Percentiles rank a stretch among this genome's conserved stretches.
These are phyloP conservation scores for Drosophila pegasa DNA, from an alignment of 2,888 invertebrate genomes.

Conservation along the genomic window DNA sequence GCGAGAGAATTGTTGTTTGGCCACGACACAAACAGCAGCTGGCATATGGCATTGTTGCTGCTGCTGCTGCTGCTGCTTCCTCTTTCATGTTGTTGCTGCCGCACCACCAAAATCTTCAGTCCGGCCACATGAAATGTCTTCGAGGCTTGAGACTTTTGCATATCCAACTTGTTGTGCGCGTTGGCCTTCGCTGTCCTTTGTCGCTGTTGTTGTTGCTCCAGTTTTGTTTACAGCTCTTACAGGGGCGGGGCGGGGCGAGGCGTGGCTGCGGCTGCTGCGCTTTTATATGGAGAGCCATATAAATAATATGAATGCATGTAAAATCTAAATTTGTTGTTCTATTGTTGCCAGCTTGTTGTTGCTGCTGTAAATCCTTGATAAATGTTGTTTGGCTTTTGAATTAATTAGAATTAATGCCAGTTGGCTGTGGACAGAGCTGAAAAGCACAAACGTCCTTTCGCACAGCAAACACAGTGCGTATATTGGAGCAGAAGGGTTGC, in stretches of 20 bases:
- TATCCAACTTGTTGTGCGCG: constrained; percentile 54
- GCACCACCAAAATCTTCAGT: constrained; percentile 66
- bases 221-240: constrained; percentile 20
- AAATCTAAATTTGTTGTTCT: constrained; percentile 44
- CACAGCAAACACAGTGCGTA: too few relatives aligned
- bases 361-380: constrained; percentile 14
- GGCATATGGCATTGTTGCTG: constrained; percentile 15
- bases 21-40: constrained; percentile 44
- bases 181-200: constrained; percentile 57
- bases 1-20: constrained; percentile 62
- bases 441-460: not conserved
- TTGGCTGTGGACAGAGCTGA: constrained; percentile 1
- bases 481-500: not conserved
- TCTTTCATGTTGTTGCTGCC: constrained; percentile 27
- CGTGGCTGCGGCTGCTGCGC: constrained; percentile 32
- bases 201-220: constrained; percentile 20
- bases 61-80: constrained; percentile 9
- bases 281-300: constrained; percentile 66
- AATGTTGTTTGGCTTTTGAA: constrained; percentile 42
- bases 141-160: constrained; percentile 44
- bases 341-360: constrained; percentile 13
- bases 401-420: constrained; percentile 46
- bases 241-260: not conserved
- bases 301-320: constrained; percentile 44
- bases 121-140: constrained; percentile 71